Conservation (phyloP, 2,797 vertebrate species). For the Rhabdophis nuchalis region DNA sequence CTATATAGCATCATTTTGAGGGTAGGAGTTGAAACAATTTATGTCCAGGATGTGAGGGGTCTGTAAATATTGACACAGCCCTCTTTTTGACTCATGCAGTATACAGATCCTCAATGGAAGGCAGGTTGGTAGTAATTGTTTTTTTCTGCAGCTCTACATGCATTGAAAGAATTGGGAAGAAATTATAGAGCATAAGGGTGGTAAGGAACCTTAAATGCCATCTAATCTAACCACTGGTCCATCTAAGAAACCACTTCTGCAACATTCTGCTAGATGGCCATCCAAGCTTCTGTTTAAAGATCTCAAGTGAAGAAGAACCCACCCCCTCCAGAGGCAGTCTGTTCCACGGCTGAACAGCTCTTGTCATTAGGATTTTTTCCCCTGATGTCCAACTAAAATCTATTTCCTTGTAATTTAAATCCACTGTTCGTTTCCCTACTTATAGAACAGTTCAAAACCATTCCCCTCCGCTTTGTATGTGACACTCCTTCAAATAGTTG, state of each 20-base stretch:
- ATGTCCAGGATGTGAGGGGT: too few species aligned
- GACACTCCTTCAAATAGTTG: background rate
- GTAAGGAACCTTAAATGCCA: background rate
- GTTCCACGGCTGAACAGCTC: background rate
- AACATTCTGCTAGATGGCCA: background rate
- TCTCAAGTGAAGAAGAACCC: background rate
- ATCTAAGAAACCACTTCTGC: background rate
- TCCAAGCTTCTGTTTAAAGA: background rate
- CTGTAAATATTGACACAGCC: too few species aligned
- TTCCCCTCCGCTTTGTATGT: background rate
- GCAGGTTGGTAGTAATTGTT: too few species aligned
- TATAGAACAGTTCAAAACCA: background rate
- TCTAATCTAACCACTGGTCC: background rate
- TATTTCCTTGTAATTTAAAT: background rate
- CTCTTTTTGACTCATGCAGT: too few species aligned
- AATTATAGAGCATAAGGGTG: background rate
- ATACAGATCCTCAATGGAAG: too few species aligned
- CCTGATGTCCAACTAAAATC: background rate
- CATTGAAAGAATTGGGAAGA: background rate
- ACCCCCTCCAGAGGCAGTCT: background rate
- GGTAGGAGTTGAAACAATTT: too few species aligned
- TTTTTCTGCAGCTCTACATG: too few species aligned
- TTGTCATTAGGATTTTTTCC: background rate
- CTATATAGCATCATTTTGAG: too few species aligned
- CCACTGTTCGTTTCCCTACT: background rate